A percentile compares a stretch with the other conserved stretches of the same genome.
Evolutionary conservation across 1,140 invertebrate genomes (phyloP).

Genomic region (Epicauta chinensis): DNA sequence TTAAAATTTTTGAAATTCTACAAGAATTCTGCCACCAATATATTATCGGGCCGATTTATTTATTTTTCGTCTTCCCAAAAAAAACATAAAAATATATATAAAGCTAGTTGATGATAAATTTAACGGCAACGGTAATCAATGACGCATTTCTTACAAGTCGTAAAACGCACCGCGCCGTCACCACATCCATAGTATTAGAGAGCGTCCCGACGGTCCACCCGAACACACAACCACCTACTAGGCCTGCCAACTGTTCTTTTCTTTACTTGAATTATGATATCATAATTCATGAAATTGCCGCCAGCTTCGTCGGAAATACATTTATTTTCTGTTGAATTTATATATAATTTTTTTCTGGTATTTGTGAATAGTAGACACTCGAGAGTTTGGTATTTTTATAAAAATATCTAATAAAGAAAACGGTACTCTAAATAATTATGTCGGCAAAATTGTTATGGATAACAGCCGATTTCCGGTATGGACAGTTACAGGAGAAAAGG

Average conservation of each 20-base stretch:
- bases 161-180: conserved; percentile 11
- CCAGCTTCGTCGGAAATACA: conserved; percentile 31
- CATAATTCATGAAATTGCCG: conserved; percentile 33
- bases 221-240: conserved; percentile 31
- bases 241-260: conserved; percentile 32
- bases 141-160: conserved; percentile 1
- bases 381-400: conserved; percentile 7
- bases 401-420: conserved; percentile 9
- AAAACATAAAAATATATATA: too few species aligned
- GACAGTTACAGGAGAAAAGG: background rate
- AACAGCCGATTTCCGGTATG: conserved; percentile 12
- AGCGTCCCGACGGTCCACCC: conserved; percentile 18
- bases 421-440: conserved; percentile 12
- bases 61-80: too few species aligned
- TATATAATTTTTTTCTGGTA: conserved; percentile 5
- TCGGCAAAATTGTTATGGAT: conserved; percentile 10
- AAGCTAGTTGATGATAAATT: too few species aligned
- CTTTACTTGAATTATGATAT: conserved; percentile 30
- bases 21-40: too few species aligned
- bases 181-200: background rate
- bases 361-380: too few species aligned
- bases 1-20: too few species aligned
- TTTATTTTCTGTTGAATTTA: conserved; percentile 25
- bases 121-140: background rate
- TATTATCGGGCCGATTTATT: too few species aligned